Evolutionary conservation across 2,888 invertebrate genomes (phyloP), one percentile per base, ranked within the genome.

Genomic region (Andricus quercusramuli): DNA sequence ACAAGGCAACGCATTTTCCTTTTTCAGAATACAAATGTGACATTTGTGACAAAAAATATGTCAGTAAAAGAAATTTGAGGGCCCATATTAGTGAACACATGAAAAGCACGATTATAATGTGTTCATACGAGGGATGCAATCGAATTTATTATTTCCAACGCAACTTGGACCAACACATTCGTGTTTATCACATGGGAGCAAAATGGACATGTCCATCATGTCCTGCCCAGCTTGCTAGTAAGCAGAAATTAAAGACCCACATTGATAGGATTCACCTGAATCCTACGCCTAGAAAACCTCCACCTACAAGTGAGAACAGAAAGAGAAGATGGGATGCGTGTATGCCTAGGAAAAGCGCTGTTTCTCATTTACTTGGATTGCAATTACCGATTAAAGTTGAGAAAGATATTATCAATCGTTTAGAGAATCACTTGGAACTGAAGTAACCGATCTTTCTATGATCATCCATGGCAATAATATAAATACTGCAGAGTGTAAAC

Each of bases 121-220:
- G 70, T 32, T 20, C 51, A 1, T 74, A 51, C 9, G 70, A 32
- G 3, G 70, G 70, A 11, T 74, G 70, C 51, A 56, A 32, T 17
- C 29, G 51, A 32, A 20, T 74, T 74, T 74, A 74, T 51, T 25
- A 20, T 32, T 74, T 51, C n/a, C 51, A 74, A 56, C 29, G 51
- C 13, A 74, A 74, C 29, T n/a, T 74, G 29, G 51, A 74, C 29
- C 17, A 25, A 8, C 70, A 74, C 51, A 74, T 74, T 74, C 29
- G 51, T 11, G 32, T 32, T 2, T 74, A 4, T 56, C 70, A 74
- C 32, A 13, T 74, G 70, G 51, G 51, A 17, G n/a, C 29, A 32
- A 74, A 32, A 9, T 74, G 51, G 70, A 47, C 29, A n/a, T 74
- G 70, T n/a, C 51, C 25, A 20, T 32, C 51, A 2, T 74, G 70